Evolutionary conservation across 2,797 vertebrate species (phyloP), one percentile per base, ranked within the genome.

Genomic region (Bradypus variegatus): DNA sequence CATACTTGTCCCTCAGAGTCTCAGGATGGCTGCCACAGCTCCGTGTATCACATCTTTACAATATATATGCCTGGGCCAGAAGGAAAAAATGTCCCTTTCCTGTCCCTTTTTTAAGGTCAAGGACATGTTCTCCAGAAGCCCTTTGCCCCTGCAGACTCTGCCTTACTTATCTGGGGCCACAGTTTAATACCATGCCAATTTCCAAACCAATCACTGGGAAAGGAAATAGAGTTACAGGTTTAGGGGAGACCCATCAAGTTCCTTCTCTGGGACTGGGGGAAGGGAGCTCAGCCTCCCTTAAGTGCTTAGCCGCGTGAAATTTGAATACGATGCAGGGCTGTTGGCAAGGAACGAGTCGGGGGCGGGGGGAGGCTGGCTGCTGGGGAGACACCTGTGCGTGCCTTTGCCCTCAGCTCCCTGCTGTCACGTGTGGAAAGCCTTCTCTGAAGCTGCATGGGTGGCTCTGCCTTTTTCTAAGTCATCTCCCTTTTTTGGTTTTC

Each of bases 381-480:
- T 8, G 16, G 50, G 33, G 27, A 10, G 23, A 13, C 15, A 27
- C 16, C 3, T 23, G 19, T 8, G 5, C 2, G 50, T n/a, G 29
- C 15, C 38, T 72, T 14, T 50, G 5, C 29, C 65, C 2, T 1
- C 36, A 5, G 6, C 29, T 27, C 7, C 36, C 76, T n/a, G 11
- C 64, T n/a, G 50, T n/a, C 23, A 18, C 15, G 3, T 79, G 64
- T 27, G 31, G 29, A 48, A 31, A 6, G 29, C 36, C 18, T 25
- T 21, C 29, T 6, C 36, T 5, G 19, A 41, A 29, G 3, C 1
- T 41, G 64, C 19, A 8, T 41, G 64, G 8, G 3, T 1, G 6
- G n/a, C 25, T 21, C 48, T 58, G 29, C 76, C 64, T 79, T 11
- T 5, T 7, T n/a, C 15, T 13, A 23, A 8, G 16, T 14, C 77